Base-by-base conservation (phyloP, 2,797 vertebrate species). In the Picus viridis region DNA sequence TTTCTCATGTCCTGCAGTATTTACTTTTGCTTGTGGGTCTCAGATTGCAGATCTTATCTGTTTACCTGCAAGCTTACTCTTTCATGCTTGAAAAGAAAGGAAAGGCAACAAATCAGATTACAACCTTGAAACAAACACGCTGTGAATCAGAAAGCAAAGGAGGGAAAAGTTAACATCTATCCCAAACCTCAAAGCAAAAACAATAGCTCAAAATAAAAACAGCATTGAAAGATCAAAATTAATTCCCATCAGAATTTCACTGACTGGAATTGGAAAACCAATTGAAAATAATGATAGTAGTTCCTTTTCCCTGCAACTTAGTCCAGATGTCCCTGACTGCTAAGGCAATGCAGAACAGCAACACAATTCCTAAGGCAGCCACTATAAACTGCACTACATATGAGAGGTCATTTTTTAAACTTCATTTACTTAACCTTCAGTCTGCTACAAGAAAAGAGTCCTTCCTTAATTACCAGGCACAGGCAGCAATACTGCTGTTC, bases 51-150 rank as follows among this genome's bases (percentile, higher is more conserved):
- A 75, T 83, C n/a, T 69, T 83, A 73, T 82, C 32, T 83, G 67
- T 88, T 87, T 93, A 93, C 53, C 67, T 90, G 54, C 70, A 62
- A 85, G 76, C 39, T 90, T 90, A 73, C 62, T 88, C 13, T 67
- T 86, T 67, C 53, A 41, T 17, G 9, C 23, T 84, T 22, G 29
- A 68, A 70, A 76, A 68, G 54, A 47, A 80, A 32, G 19, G 39
- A 64, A 69, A 83, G 54, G 19, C 71, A 57, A 86, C 22, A 86
- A 89, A 93, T 81, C 51, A 87, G 85, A 85, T 83, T 73, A 68
- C 26, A 83, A 27, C 45, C 39, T 86, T 80, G n/a, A 27, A 47
- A 74, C 70, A 92, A 39, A 20, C 62, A 75, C 47, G 53, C 29
- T 63, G 56, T 20, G 22, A 93, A 91, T 90, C 62, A 91, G 53